phyloP scores from a whole-genome alignment of 1,140 invertebrate species.

The Ooceraea biroi region DNA sequence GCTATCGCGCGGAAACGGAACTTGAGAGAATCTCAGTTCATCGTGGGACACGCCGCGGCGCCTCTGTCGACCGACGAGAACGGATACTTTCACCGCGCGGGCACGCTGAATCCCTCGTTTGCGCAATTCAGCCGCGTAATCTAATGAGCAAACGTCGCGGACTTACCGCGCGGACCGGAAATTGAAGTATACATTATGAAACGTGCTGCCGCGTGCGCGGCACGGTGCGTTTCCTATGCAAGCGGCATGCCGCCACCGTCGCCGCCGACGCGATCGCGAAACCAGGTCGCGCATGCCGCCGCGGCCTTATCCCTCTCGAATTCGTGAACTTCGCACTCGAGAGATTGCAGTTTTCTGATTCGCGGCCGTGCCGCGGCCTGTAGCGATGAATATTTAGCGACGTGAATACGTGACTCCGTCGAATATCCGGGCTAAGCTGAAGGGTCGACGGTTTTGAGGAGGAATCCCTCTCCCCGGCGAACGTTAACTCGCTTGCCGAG shows the following conservation, averaged over 20 bases:
- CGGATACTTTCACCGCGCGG: constrained; percentile 51
- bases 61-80: neutral
- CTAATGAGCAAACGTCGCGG: constrained; percentile 72
- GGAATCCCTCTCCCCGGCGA: neutral
- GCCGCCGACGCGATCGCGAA: constrained; percentile 24
- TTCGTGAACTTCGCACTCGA: constrained; percentile 28
- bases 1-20: constrained; percentile 42
- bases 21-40: constrained; percentile 48
- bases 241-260: constrained; percentile 10
- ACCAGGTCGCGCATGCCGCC: constrained; percentile 68
- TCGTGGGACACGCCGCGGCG: neutral
- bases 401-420: constrained; percentile 21
- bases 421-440: constrained; percentile 13
- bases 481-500: constrained; percentile 12
- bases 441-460: constrained; percentile 18
- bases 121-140: constrained; percentile 71
- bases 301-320: constrained; percentile 29
- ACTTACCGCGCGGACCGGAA: constrained; percentile 76
- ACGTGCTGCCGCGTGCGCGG: constrained; percentile 6
- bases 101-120: constrained; percentile 68
- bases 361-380: neutral
- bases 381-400: constrained; percentile 58
- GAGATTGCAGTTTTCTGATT: constrained; percentile 54
- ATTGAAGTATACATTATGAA: constrained; percentile 79
- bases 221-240: constrained; percentile 50